Base-by-base conservation (phyloP, 2,113 vertebrate genomes). In the Spermophilus dauricus region DNA sequence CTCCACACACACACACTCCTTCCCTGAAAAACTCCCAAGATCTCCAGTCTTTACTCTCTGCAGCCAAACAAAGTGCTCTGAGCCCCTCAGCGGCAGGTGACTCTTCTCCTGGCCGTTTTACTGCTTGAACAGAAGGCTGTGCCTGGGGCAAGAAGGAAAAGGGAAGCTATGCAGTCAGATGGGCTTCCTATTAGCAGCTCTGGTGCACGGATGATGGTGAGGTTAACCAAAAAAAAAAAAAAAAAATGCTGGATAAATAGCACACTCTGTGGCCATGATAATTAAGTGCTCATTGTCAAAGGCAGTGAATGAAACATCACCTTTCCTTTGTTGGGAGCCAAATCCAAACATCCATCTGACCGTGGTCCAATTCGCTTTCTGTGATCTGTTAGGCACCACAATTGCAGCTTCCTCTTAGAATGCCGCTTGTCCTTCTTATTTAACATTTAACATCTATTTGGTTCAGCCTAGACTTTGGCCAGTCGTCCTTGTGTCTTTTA, bases 151-250 rank as follows among this genome's bases (percentile, higher is more conserved):
- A 42, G 81, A 28, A 34, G 53, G 58, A 32, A 45, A 17, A 37
- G 42, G 70, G 37, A 53, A 16, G 4, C 37, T 0, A 78, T 2
- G 4, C 56, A 1, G 18, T 11, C 61, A 28, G n/a, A 24, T 0
- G 37, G 83, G 61, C 63, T 20, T 1, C 37, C 84, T 8, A 0
- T 78, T 17, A 78, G 92, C 85, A 34, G 86, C 51, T 32, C 0
- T 0, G n/a, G 67, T 10, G 2, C 67, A 53, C 13, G 45, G 51
- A 24, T 12, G 69, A 42, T 12, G 28, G 32, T 0, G 53, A 76
- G 34, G 17, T 76, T 34, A 45, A 61, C 28, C 8, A 11, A 73
- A 18, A 30, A 12, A 11, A 45, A 8, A 45, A n/a, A 45, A 45
- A 8, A 45, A 45, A 45, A 24, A 42, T 2, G 13, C 51, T 26